phyloP scores from a whole-genome alignment of 1,140 invertebrate genomes.

The Pseudoatta argentina region DNA sequence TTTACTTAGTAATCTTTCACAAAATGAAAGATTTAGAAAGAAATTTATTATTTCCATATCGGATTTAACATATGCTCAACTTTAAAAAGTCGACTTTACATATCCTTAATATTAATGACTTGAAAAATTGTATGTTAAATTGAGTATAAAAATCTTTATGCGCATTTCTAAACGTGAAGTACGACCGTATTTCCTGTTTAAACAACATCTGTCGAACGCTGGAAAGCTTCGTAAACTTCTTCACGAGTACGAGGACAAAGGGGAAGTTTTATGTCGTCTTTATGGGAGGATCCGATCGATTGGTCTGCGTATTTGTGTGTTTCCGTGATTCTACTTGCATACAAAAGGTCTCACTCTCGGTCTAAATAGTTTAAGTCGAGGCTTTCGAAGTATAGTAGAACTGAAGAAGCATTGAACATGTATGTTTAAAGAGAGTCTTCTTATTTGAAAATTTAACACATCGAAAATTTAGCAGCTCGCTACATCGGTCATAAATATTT shows the following conservation, averaged over 20 bases:
- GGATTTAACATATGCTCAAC: background rate
- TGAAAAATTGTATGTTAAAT: background rate
- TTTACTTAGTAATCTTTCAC: background rate
- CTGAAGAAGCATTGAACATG: background rate
- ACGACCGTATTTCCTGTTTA: background rate
- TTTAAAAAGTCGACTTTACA: too few relatives aligned
- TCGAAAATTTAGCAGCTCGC: background rate
- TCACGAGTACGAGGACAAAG: background rate
- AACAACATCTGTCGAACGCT: background rate
- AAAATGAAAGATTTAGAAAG: background rate
- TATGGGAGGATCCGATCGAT: slow-evolving; percentile 20
- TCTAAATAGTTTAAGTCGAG: background rate
- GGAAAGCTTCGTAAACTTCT: slow-evolving; percentile 1
- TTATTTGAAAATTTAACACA: background rate
- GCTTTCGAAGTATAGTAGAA: background rate
- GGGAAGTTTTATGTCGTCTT: background rate
- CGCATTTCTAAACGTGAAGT: background rate
- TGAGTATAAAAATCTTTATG: background rate
- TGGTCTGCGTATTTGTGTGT: background rate
- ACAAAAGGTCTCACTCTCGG: slow-evolving; percentile 27
- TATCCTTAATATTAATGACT: too few relatives aligned
- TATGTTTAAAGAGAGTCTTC: background rate
- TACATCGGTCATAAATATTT: slow-evolving; percentile 14
- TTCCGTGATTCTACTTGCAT: background rate
- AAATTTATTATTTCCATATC: background rate